These are phyloP conservation scores for Spisula subtruncata DNA, from an alignment of 2,888 invertebrate species.

Conservation along the genomic window DNA sequence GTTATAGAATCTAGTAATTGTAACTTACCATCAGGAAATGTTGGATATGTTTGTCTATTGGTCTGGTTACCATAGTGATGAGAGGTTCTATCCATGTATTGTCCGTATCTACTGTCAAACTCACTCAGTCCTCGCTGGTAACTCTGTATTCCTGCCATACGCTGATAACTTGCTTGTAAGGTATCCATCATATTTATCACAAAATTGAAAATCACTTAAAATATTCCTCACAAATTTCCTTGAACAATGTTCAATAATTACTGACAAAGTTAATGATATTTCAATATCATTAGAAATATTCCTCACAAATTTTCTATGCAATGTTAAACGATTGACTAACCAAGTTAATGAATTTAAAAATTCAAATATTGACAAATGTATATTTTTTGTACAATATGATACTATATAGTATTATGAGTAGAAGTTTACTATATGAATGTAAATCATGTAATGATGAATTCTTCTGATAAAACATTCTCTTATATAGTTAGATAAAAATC, in stretches of 20 bases:
- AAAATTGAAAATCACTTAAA: background rate
- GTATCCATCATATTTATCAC: constrained; percentile 54
- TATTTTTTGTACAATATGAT: background rate
- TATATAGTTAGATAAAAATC: constrained; percentile 54
- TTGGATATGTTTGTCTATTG: constrained; percentile 42
- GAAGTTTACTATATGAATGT: constrained; percentile 5
- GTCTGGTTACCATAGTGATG: constrained; percentile 49
- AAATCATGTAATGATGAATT: constrained; percentile 54
- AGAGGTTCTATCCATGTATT: constrained; percentile 32
- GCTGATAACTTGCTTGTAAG: constrained; percentile 43
- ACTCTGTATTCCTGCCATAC: constrained; percentile 22
- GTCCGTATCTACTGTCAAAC: constrained; percentile 29
- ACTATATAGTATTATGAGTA: constrained; percentile 11
- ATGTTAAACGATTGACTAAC: background rate
- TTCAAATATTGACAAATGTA: background rate
- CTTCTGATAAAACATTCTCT: constrained; percentile 53
- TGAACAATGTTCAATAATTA: background rate
- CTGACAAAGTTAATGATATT: no score
- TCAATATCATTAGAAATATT: no score
- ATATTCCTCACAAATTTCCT: background rate
- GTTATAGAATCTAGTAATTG: no score
- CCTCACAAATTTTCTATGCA: background rate
- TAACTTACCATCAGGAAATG: constrained; percentile 34
- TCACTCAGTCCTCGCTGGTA: background rate
- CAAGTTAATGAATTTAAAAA: background rate